A percentile compares a stretch with the other conserved stretches of the same genome.
Conservation (phyloP, 2,888 invertebrate species). For the Oscheius sp. region DNA sequence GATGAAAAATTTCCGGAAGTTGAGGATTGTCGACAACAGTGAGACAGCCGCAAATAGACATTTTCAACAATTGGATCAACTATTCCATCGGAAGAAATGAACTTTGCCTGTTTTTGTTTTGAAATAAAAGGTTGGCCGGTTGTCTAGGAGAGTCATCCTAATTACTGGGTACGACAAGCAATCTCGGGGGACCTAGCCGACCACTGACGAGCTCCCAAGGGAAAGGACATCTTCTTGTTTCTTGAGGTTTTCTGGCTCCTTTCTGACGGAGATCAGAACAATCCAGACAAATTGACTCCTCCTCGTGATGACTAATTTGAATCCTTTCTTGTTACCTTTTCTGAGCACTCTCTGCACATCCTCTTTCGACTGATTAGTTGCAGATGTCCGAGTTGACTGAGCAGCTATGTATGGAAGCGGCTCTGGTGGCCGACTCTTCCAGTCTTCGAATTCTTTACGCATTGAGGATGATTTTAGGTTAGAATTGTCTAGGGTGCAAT, state of each 20-base stretch:
- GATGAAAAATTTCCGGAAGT: background rate
- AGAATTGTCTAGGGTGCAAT: background rate
- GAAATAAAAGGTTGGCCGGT: background rate
- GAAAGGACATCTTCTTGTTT: background rate
- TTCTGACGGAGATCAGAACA: background rate
- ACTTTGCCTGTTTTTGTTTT: background rate
- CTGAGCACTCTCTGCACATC: too few species aligned
- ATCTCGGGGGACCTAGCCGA: background rate
- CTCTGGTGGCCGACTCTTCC: background rate
- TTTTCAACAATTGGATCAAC: background rate
- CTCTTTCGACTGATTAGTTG: background rate
- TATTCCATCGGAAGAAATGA: conserved; percentile 2
- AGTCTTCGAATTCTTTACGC: background rate
- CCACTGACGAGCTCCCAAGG: too few species aligned
- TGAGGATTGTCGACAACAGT: background rate
- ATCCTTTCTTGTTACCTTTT: too few species aligned
- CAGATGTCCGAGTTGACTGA: conserved; percentile 1
- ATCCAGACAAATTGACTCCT: background rate
- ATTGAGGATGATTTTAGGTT: background rate
- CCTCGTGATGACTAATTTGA: too few species aligned
- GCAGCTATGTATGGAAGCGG: background rate
- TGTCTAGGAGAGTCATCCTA: too few species aligned
- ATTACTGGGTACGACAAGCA: too few species aligned
- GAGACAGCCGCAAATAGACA: background rate
- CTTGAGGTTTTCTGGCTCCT: background rate